Evolutionary conservation across 1,140 invertebrate species (phyloP).

Genomic region (Pentalonia nigronervosa): DNA sequence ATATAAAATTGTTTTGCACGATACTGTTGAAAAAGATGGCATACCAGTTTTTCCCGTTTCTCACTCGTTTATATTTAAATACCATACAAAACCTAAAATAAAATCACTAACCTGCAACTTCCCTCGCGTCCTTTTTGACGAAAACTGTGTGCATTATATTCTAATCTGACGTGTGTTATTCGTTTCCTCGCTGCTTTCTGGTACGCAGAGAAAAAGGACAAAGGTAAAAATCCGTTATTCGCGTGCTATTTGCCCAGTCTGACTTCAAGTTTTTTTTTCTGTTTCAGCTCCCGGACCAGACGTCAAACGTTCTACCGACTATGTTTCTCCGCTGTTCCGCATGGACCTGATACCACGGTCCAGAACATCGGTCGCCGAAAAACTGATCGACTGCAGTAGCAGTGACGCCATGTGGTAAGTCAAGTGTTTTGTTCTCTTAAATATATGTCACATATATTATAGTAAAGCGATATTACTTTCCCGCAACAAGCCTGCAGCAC

Average conservation of each 20-base stretch:
- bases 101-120: neutral
- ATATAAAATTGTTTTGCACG: neutral
- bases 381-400: neutral
- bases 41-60: neutral
- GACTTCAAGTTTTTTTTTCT: conserved; percentile 57
- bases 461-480: neutral
- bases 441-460: neutral
- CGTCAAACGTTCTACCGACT: conserved; percentile 79
- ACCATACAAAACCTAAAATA: no score
- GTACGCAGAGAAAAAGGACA: conserved; percentile 34
- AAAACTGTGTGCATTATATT: neutral
- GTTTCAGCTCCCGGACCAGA: conserved; percentile 73
- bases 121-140: neutral
- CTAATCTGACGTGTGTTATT: neutral
- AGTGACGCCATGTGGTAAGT: conserved; percentile 16
- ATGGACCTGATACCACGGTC: conserved; percentile 72
- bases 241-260: neutral
- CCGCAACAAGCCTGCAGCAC: neutral
- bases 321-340: conserved; percentile 80
- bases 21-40: neutral
- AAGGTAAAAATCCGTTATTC: conserved; percentile 20
- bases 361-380: conserved; percentile 61
- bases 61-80: neutral
- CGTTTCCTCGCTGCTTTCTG: neutral
- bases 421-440: neutral